Conservation (phyloP, 2,888 invertebrate genomes). For the Noctua pronuba region DNA sequence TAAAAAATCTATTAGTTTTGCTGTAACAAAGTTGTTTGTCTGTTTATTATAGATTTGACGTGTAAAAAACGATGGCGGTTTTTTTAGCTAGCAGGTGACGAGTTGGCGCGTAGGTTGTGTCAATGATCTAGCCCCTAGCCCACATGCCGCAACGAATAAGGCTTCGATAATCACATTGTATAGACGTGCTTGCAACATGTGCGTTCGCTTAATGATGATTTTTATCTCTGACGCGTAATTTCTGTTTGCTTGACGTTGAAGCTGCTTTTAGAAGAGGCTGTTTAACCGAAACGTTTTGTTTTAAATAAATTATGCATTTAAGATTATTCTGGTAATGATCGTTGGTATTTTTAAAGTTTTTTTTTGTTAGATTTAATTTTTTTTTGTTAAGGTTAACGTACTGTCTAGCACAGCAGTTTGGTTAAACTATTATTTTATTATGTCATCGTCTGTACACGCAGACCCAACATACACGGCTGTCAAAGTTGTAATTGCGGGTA, state of each 20-base stretch:
- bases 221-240: conserved; percentile 68
- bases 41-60: conserved; percentile 84
- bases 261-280: conserved; percentile 28
- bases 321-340: conserved; percentile 40
- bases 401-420: conserved; percentile 27
- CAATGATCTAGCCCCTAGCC: conserved; percentile 89
- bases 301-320: conserved; percentile 34
- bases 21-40: conserved; percentile 58
- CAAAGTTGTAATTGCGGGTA: conserved; percentile 89
- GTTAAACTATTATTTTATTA: conserved; percentile 66
- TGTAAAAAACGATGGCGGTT: conserved; percentile 78
- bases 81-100: conserved; percentile 88
- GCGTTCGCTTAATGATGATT: conserved; percentile 70
- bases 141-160: conserved; percentile 89
- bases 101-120: conserved; percentile 88
- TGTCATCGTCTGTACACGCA: conserved; percentile 80
- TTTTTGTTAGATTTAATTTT: neutral
- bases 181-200: conserved; percentile 73
- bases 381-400: conserved; percentile 47
- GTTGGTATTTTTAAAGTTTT: neutral
- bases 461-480: conserved; percentile 80
- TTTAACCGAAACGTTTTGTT: conserved; percentile 28
- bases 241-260: conserved; percentile 44
- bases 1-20: conserved; percentile 9
- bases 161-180: conserved; percentile 88